Evolutionary conservation across 2,113 vertebrate genomes (phyloP).

Genomic region (Leptocoma aspasia): DNA sequence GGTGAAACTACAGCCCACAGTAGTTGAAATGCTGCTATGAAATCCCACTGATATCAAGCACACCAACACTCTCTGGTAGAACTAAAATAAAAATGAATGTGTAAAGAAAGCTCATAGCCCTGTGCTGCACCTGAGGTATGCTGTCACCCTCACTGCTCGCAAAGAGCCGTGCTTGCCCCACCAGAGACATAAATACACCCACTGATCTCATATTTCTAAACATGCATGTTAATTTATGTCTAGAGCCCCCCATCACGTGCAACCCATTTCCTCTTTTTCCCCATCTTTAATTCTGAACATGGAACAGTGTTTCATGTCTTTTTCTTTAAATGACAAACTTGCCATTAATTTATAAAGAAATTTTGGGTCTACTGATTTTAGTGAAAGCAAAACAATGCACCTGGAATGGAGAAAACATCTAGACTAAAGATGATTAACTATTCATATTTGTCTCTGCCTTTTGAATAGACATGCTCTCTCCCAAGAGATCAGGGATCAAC

Average conservation of each 20-base stretch:
- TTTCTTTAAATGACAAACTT: neutral
- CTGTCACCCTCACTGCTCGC: neutral
- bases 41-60: neutral
- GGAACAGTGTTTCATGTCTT: neutral
- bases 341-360: neutral
- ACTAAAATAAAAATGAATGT: rapidly evolving
- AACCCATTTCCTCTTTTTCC: neutral
- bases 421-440: slow-evolving; percentile 4
- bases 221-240: neutral
- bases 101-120: neutral
- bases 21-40: neutral
- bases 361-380: neutral
- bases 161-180: neutral
- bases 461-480: slow-evolving; percentile 4
- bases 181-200: neutral
- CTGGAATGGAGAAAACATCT: neutral
- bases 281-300: neutral
- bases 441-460: slow-evolving; percentile 17
- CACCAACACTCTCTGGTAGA: neutral
- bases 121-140: neutral
- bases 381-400: neutral
- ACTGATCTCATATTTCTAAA: neutral
- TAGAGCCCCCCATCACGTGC: neutral
- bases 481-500: slow-evolving; percentile 25
- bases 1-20: neutral